Conservation (phyloP, 2,888 invertebrate genomes). For the Morpho deidamia region DNA sequence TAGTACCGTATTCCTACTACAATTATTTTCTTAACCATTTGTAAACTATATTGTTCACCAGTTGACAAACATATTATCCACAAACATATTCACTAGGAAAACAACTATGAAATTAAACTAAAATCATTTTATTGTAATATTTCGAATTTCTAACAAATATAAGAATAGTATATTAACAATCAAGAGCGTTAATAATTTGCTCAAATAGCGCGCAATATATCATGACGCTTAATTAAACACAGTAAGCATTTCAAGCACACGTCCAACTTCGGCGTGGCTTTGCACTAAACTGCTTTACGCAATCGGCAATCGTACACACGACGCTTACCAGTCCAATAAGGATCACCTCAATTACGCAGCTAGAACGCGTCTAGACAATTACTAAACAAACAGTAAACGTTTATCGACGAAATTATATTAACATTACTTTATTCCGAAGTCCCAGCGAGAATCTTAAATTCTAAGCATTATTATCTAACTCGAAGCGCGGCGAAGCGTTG, state of each 20-base stretch:
- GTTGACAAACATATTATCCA: conserved; percentile 26
- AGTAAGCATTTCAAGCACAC: conserved; percentile 37
- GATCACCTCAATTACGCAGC: conserved; percentile 66
- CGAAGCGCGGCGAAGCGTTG: too few species aligned
- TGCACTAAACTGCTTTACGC: conserved; percentile 37
- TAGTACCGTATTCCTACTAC: conserved; percentile 68
- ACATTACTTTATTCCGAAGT: too few species aligned
- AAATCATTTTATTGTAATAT: conserved; percentile 36
- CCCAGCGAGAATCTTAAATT: too few species aligned
- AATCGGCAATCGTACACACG: conserved; percentile 22
- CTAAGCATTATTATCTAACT: too few species aligned
- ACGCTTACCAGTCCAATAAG: conserved; percentile 68
- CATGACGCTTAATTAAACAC: conserved; percentile 41
- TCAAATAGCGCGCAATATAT: conserved; percentile 3
- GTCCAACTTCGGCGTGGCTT: conserved; percentile 38
- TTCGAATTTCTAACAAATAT: conserved; percentile 48
- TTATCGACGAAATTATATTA: too few species aligned
- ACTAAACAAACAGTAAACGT: neutral
- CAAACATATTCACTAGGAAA: conserved; percentile 28
- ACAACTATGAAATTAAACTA: neutral
- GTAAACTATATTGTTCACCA: conserved; percentile 37
- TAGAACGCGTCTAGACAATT: conserved; percentile 53
- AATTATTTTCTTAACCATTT: conserved; percentile 72
- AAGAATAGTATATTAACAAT: conserved; percentile 40
- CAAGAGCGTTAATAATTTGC: conserved; percentile 39